A percentile compares a stretch with the other conserved stretches of the same genome.
phyloP scores from a whole-genome alignment of 2,888 invertebrate species.

The Aquatica leii region DNA sequence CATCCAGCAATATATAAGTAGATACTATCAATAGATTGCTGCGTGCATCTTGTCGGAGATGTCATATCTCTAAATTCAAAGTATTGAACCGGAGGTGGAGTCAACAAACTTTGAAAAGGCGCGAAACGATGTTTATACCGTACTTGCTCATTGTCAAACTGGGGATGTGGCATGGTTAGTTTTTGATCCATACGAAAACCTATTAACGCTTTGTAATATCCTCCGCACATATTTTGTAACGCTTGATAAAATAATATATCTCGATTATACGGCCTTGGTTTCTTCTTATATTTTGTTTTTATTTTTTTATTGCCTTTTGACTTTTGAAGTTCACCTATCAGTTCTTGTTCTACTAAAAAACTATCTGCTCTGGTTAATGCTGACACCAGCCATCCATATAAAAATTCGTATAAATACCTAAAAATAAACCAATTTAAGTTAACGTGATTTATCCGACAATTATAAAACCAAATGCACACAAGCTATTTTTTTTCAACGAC shows the following conservation, averaged over 20 bases:
- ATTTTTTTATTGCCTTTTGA: slow-evolving; percentile 69
- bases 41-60: slow-evolving; percentile 66
- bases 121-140: slow-evolving; percentile 94
- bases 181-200: slow-evolving; percentile 90
- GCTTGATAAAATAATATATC: slow-evolving; percentile 92
- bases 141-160: slow-evolving; percentile 93
- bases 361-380: slow-evolving; percentile 90
- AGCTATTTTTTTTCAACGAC: too few relatives aligned
- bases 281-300: slow-evolving; percentile 68
- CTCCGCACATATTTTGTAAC: slow-evolving; percentile 93
- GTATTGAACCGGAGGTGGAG: slow-evolving; percentile 92
- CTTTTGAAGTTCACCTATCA: slow-evolving; percentile 61
- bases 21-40: slow-evolving; percentile 62
- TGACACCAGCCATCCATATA: slow-evolving; percentile 93
- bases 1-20: slow-evolving; percentile 84
- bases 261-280: slow-evolving; percentile 75
- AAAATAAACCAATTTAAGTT: too few relatives aligned
- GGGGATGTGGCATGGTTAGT: slow-evolving; percentile 82
- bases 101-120: slow-evolving; percentile 84
- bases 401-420: slow-evolving; percentile 92
- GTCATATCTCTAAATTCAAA: slow-evolving; percentile 89
- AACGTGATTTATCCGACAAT: too few relatives aligned
- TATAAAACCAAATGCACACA: too few relatives aligned
- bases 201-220: slow-evolving; percentile 94
- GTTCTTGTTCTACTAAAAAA: slow-evolving; percentile 75